Conservation (phyloP, 2,797 vertebrate genomes). For the Xenopus petersii region DNA sequence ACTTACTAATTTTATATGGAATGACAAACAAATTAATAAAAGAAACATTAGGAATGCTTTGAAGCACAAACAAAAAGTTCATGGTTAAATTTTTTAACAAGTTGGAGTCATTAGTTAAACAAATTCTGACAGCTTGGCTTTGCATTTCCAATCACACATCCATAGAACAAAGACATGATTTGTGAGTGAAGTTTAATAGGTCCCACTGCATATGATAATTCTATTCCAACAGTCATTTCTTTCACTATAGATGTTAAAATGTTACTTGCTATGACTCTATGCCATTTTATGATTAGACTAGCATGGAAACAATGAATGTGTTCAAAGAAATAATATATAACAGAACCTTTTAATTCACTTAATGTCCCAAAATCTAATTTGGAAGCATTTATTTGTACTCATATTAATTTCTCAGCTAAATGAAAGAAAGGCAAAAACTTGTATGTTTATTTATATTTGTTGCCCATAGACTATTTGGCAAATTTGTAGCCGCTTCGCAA, state of each 20-base stretch:
- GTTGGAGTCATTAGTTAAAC: slow-evolving; percentile 66
- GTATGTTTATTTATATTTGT: no score
- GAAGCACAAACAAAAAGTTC: slow-evolving; percentile 60
- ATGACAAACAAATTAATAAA: slow-evolving; percentile 59
- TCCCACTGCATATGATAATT: slow-evolving; percentile 65
- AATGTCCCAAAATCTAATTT: slow-evolving; percentile 25
- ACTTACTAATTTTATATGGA: slow-evolving; percentile 31
- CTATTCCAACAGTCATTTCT: slow-evolving; percentile 58
- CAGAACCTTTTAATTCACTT: slow-evolving; percentile 21
- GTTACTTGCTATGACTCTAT: slow-evolving; percentile 56
- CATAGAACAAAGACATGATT: slow-evolving; percentile 62
- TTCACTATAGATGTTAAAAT: slow-evolving; percentile 54
- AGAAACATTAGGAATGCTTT: slow-evolving; percentile 56
- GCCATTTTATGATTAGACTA: slow-evolving; percentile 46
- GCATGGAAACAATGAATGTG: slow-evolving; percentile 39
- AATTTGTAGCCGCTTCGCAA: no score
- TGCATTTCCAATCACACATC: slow-evolving; percentile 61
- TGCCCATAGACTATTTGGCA: no score
- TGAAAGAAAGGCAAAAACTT: no score
- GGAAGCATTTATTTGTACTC: slow-evolving; percentile 12
- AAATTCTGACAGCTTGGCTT: slow-evolving; percentile 62
- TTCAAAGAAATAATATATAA: slow-evolving; percentile 40
- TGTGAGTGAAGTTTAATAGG: slow-evolving; percentile 59
- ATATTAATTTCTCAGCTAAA: background rate
- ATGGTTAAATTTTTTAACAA: slow-evolving; percentile 68